Conservation (phyloP, 2,113 vertebrate species). For the Hyperoodon ampullatus region DNA sequence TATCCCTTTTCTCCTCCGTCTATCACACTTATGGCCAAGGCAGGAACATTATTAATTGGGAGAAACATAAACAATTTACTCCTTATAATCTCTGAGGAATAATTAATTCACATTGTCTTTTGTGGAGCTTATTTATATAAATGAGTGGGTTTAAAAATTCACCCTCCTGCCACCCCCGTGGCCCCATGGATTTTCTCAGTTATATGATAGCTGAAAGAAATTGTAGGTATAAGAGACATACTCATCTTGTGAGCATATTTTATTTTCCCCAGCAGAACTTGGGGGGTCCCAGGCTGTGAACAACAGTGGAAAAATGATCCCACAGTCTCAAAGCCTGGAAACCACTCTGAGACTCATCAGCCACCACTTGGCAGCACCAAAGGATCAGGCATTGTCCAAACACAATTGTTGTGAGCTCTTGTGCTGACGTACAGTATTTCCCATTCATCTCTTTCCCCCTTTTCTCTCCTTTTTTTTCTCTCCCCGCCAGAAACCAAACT, state of each 20-base stretch:
- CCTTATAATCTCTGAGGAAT: not conserved
- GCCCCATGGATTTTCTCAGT: not conserved
- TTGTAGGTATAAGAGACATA: not conserved
- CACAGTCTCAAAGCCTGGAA: not conserved
- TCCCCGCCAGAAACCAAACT: not conserved
- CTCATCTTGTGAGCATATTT: not conserved
- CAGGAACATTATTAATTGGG: not conserved
- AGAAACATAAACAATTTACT: not conserved
- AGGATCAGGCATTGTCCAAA: not conserved
- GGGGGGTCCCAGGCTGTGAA: not conserved
- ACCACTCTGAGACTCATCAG: not conserved
- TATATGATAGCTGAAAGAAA: not conserved
- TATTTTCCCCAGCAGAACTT: not conserved
- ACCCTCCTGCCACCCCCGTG: not conserved
- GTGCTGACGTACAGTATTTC: not conserved
- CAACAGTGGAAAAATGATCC: not conserved
- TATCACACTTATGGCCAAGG: not conserved
- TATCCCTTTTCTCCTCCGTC: not conserved
- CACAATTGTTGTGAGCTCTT: not conserved
- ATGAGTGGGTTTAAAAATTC: not conserved
- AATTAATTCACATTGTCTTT: not conserved
- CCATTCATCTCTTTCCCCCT: not conserved
- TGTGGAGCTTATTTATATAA: not conserved
- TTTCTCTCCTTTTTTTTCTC: not conserved
- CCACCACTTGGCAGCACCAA: not conserved